Evolutionary conservation across 2,797 vertebrate genomes (phyloP).

Genomic region (Pipistrellus pygmaeus): DNA sequence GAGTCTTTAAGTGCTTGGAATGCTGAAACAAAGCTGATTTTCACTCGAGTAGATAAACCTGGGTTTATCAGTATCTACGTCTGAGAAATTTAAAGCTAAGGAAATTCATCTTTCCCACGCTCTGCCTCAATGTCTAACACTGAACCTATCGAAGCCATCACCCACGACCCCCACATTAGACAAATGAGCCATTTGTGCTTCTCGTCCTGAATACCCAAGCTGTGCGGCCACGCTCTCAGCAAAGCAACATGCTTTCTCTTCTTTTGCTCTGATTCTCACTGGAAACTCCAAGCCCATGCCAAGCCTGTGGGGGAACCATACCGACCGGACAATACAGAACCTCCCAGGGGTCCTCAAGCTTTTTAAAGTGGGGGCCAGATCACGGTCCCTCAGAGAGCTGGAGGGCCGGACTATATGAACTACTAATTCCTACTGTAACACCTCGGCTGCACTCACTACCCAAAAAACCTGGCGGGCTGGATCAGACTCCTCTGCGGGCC

Average conservation of each 20-base stretch:
- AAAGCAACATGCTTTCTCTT: neutral
- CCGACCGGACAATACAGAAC: neutral
- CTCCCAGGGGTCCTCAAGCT: too few relatives aligned
- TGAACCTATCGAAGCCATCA: neutral
- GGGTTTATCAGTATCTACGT: neutral
- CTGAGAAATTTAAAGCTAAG: constrained; percentile 11
- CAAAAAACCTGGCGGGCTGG: too few relatives aligned
- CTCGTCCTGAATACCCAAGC: neutral
- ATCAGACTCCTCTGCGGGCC: too few relatives aligned
- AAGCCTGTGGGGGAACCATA: neutral
- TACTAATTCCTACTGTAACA: too few relatives aligned
- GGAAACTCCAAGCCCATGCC: neutral
- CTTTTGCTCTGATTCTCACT: neutral
- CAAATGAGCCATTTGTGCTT: neutral
- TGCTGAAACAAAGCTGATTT: neutral
- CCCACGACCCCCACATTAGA: neutral
- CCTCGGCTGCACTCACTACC: too few relatives aligned
- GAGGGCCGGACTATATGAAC: too few relatives aligned
- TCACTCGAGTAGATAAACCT: neutral
- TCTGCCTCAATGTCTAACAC: neutral
- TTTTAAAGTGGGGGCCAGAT: too few relatives aligned
- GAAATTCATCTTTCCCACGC: neutral
- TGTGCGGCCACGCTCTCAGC: neutral
- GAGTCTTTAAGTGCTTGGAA: neutral
- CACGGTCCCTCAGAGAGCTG: too few relatives aligned